These are phyloP conservation scores for Schizothorax lantsangensis DNA, from an alignment of 2,797 vertebrate genomes.

Conservation along the genomic window DNA sequence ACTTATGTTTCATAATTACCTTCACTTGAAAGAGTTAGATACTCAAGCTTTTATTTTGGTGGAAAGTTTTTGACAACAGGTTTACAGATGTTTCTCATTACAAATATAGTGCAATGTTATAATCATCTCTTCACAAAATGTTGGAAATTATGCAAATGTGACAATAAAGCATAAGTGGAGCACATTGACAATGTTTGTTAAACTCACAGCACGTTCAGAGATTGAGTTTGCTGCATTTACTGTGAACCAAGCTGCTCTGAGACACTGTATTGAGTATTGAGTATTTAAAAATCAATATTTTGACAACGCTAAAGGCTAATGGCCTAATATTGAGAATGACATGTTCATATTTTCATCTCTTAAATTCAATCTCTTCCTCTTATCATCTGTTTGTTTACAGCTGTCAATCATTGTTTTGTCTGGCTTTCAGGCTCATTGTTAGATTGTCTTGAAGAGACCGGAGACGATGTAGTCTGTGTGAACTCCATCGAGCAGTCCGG, in stretches of 20 bases:
- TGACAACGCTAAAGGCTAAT: not conserved
- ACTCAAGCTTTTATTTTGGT: not conserved
- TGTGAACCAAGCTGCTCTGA: not conserved
- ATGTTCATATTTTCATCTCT: not conserved
- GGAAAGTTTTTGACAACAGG: not conserved
- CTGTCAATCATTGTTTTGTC: not conserved
- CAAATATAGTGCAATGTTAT: not conserved
- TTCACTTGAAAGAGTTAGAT: not conserved
- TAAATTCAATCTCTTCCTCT: not conserved
- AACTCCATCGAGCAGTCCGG: constrained; percentile 85
- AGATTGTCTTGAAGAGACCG: constrained; percentile 15
- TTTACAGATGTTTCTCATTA: not conserved
- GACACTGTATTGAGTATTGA: not conserved
- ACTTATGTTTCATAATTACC: not conserved
- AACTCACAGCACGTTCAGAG: not conserved
- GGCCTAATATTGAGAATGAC: not conserved
- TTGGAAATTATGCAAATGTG: not conserved
- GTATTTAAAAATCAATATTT: not conserved
- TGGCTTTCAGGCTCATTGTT: not conserved
- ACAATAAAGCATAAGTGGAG: not conserved
- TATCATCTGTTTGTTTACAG: not conserved
- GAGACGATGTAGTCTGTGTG: constrained; percentile 83
- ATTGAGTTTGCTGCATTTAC: not conserved
- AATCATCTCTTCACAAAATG: not conserved
- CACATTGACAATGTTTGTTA: not conserved